Base-by-base conservation (phyloP, 2,797 vertebrate species). In the Helicolenus hilgendorfi region DNA sequence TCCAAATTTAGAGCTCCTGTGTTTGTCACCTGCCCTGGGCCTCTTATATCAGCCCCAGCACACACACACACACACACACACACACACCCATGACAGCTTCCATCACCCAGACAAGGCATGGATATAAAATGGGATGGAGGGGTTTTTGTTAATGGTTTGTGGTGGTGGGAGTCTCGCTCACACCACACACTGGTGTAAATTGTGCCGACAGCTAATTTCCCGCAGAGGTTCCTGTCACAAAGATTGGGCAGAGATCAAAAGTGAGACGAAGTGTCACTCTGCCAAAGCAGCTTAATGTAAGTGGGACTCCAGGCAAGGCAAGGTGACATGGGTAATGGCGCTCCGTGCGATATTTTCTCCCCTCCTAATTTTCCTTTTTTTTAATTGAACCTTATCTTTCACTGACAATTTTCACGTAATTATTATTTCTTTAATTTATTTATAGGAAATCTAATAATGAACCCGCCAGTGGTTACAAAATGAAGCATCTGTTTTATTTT, bases 1-100 rank as follows among this genome's bases (percentile, higher is more conserved):
- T 92, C 88, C 93, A 91, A 89, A 96, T 95, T 96, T 96, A 96
- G 83, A 93, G 91, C 84, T 85, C 80, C 76, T 81, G 45, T 92
- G 73, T 85, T 85, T 89, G 84, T 84, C 85, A 88, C 85, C 79
- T 88, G 81, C 91, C 87, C 82, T 84, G 83, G 89, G 92, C 87
- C 78, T 89, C 73, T 64, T 94, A 93, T 89, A 91, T 89, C 73
- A 84, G 49, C 60, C 62, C 65, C 18, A 56, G 33, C 59, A 74
- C 77, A 83, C 36, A 81, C 29, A 81, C 58, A 68, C 81, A 77
- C 63, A 69, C 62, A 72, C 58, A 71, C 53, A 79, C 22, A 65
- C 33, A 77, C 22, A 69, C 26, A 29, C 68, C n/a, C 22, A 70
- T 83, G 88, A 91, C 77, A 86, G 79, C 75, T 88, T 31, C 79